A percentile compares a stretch with the other conserved stretches of the same genome.
Evolutionary conservation across 2,888 invertebrate species (phyloP).

Genomic region (Oligia fasciuncula): DNA sequence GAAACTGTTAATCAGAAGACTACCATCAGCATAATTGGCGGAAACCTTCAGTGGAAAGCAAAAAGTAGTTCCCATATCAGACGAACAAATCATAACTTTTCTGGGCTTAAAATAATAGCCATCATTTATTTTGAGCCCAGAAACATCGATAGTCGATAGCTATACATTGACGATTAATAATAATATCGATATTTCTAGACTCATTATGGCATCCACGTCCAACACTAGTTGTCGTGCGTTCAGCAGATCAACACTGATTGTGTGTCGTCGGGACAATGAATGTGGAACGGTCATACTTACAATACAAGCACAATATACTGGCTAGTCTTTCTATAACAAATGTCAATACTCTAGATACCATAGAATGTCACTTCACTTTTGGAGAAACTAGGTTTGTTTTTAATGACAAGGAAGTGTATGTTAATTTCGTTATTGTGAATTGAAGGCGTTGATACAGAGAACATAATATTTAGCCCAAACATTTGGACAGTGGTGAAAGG

Average conservation of each 20-base stretch:
- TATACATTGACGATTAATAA: background rate
- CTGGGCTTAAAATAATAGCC: background rate
- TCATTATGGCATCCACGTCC: background rate
- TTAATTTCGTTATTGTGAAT: constrained; percentile 3
- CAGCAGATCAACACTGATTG: constrained; percentile 50
- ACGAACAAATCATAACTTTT: background rate
- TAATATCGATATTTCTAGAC: constrained; percentile 1
- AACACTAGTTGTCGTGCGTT: constrained; percentile 49
- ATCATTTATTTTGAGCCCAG: background rate
- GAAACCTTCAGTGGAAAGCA: background rate
- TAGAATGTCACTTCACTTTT: constrained; percentile 16
- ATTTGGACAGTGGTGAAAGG: background rate
- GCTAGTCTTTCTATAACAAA: constrained; percentile 46
- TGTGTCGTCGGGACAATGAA: constrained; percentile 53
- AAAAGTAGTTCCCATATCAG: background rate
- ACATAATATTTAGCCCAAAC: background rate
- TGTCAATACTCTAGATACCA: constrained; percentile 40
- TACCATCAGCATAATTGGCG: background rate
- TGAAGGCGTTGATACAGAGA: background rate
- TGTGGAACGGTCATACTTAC: constrained; percentile 54
- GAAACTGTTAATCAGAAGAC: background rate
- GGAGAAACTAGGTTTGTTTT: constrained; percentile 29
- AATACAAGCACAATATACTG: constrained; percentile 15
- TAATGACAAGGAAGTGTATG: constrained; percentile 5
- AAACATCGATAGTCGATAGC: background rate